Percentiles rank a stretch among this genome's conserved stretches.
Conservation (phyloP, 2,797 vertebrate species). For the Gymnoscopelus braueri region DNA sequence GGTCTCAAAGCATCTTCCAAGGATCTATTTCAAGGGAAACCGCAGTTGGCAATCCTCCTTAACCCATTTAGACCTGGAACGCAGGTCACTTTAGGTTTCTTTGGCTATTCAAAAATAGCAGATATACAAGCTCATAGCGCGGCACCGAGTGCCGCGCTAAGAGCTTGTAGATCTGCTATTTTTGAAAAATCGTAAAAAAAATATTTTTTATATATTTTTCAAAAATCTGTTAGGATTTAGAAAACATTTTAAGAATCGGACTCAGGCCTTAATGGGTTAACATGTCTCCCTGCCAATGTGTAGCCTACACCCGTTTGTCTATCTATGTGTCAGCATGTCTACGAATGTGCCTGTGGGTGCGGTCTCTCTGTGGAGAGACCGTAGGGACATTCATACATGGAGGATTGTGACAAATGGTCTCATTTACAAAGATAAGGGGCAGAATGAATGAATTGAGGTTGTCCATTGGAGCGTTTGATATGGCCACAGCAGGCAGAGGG, state of each 20-base stretch:
- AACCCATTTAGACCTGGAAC: too few relatives aligned
- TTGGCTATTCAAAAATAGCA: too few relatives aligned
- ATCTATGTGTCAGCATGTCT: background rate
- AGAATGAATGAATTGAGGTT: constrained; percentile 55
- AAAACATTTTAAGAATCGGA: too few relatives aligned
- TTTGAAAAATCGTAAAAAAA: too few relatives aligned
- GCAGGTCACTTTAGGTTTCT: too few relatives aligned
- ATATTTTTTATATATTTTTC: too few relatives aligned
- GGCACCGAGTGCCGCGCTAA: too few relatives aligned
- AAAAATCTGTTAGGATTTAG: too few relatives aligned
- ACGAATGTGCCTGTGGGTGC: background rate
- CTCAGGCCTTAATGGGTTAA: too few relatives aligned
- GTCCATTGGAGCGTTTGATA: constrained; percentile 52
- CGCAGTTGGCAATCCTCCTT: too few relatives aligned
- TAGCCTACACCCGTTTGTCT: background rate
- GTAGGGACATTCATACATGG: background rate
- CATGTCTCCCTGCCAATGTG: background rate
- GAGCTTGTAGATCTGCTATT: too few relatives aligned
- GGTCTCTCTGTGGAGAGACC: background rate
- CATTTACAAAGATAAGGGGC: constrained; percentile 56
- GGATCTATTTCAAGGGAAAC: background rate
- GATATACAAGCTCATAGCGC: too few relatives aligned
- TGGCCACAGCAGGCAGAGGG: constrained; percentile 55
- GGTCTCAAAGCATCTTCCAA: constrained; percentile 19
- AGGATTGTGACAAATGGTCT: constrained; percentile 33